These are phyloP conservation scores for Esox lucius DNA, from an alignment of 2,797 vertebrate genomes.

Conservation along the genomic window DNA sequence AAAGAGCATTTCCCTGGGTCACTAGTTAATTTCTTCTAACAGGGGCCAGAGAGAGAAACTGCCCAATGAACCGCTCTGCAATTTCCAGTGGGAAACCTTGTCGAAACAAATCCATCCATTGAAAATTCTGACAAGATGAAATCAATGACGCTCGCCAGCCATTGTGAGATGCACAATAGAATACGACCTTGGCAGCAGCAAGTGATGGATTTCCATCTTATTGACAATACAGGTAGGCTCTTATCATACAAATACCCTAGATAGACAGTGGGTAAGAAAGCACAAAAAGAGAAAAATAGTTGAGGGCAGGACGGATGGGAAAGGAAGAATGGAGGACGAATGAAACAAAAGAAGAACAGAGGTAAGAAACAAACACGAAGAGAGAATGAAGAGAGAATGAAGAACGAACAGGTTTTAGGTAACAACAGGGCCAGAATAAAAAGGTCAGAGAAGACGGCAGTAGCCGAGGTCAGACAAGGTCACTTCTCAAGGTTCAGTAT, in stretches of 20 bases:
- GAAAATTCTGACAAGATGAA: background rate
- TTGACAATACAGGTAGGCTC: slow-evolving; percentile 5
- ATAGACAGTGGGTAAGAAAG: background rate
- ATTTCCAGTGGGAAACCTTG: slow-evolving; percentile 4
- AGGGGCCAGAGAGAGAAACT: background rate
- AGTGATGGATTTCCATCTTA: background rate
- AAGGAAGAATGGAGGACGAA: background rate
- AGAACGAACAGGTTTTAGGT: background rate
- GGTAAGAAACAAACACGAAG: background rate
- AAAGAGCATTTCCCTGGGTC: background rate
- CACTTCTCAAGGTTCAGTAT: background rate
- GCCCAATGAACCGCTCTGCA: background rate
- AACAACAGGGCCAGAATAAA: background rate
- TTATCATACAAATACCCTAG: background rate
- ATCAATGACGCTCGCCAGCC: background rate
- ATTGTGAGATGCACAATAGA: background rate
- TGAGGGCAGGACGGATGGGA: background rate
- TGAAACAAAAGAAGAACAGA: background rate
- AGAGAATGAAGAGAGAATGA: background rate
- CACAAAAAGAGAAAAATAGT: background rate
- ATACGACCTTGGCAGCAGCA: background rate
- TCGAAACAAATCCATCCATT: background rate
- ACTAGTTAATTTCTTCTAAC: background rate
- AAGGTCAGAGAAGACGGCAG: background rate
- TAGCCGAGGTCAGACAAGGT: background rate